These are phyloP conservation scores for Trichonephila clavipes DNA, from an alignment of 1,140 invertebrate genomes.

Conservation along the genomic window DNA sequence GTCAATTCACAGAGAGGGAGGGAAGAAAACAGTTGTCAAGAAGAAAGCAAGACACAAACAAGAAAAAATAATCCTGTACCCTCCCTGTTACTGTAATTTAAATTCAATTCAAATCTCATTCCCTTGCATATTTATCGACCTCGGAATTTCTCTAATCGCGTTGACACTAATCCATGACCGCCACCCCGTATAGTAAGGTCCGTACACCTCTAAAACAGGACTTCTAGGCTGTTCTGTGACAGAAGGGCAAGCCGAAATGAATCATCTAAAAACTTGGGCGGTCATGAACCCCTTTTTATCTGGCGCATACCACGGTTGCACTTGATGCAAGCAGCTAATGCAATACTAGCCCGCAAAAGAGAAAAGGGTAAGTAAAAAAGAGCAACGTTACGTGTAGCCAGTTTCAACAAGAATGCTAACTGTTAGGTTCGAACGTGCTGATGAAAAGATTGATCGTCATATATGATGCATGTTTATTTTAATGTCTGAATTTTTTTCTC, in stretches of 20 bases:
- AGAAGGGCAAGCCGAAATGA: slow-evolving; percentile 4
- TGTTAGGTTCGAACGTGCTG: slow-evolving; percentile 59
- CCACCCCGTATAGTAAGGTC: neutral
- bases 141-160: no score
- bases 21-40: no score
- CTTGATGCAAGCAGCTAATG: slow-evolving; percentile 15
- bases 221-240: neutral
- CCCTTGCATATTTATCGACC: no score
- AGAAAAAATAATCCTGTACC: no score
- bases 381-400: slow-evolving; percentile 29
- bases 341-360: slow-evolving; percentile 6
- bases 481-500: slow-evolving; percentile 29
- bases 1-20: no score
- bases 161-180: neutral
- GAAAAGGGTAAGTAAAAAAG: slow-evolving; percentile 8
- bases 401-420: slow-evolving; percentile 66
- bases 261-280: slow-evolving; percentile 16
- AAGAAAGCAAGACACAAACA: no score
- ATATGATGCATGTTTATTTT: slow-evolving; percentile 61
- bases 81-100: neutral
- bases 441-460: slow-evolving; percentile 66
- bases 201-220: neutral
- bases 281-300: slow-evolving; percentile 44
- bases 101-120: no score
- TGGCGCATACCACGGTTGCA: slow-evolving; percentile 16